Evolutionary conservation across 2,888 invertebrate species (phyloP), one percentile per base, ranked within the genome.

Genomic region (Alitta virens): DNA sequence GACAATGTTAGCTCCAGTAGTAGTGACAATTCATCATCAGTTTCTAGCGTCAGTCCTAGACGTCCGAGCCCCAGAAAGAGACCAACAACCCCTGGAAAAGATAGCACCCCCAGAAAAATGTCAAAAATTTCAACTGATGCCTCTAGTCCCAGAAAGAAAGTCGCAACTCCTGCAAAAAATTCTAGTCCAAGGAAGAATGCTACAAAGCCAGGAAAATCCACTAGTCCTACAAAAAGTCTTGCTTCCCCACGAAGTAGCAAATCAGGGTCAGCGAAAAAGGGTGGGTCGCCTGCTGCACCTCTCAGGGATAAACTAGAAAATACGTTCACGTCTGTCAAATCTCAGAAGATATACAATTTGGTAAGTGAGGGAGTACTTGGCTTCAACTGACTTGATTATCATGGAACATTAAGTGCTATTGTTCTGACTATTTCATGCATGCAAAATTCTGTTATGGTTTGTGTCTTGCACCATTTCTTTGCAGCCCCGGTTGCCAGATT

Each of bases 401-500:
- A n/a, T n/a, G n/a, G n/a, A n/a, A n/a, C n/a, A n/a, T n/a, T n/a
- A n/a, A n/a, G n/a, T n/a, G n/a, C n/a, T n/a, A n/a, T n/a, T n/a
- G n/a, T n/a, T n/a, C n/a, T n/a, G n/a, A n/a, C n/a, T n/a, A n/a
- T n/a, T n/a, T n/a, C n/a, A n/a, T n/a, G n/a, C n/a, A n/a, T n/a
- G n/a, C n/a, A n/a, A n/a, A n/a, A n/a, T n/a, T n/a, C n/a, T n/a
- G n/a, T n/a, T n/a, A n/a, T n/a, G n/a, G n/a, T n/a, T n/a, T n/a
- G n/a, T n/a, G n/a, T n/a, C n/a, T n/a, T n/a, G n/a, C n/a, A n/a
- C n/a, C n/a, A n/a, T n/a, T n/a, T 12, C 40, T 40, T 40, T 40
- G n/a, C n/a, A 66, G 67, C 59, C 74, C 2, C 23, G 62, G 0
- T n/a, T 73, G 2, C 65, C 66, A 2, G 78, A 79, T 46, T 80